Conservation (phyloP, 2,113 vertebrate species). For the Noctilio leporinus region DNA sequence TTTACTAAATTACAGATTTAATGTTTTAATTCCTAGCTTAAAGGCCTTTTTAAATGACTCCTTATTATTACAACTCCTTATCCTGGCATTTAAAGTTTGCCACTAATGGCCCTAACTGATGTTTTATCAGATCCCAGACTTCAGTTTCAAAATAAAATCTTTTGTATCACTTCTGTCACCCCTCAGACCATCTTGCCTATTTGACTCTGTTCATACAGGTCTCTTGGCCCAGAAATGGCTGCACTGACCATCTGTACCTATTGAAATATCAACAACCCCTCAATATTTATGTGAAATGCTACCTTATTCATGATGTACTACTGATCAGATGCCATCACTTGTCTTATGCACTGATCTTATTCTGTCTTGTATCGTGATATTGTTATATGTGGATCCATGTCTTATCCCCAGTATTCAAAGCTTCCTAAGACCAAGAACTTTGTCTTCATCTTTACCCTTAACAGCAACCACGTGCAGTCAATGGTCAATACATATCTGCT, state of each 20-base stretch:
- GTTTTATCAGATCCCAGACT: neutral
- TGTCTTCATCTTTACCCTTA: neutral
- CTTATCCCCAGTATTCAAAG: neutral
- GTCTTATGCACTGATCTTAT: neutral
- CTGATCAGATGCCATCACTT: neutral
- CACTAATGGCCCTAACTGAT: neutral
- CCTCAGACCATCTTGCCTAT: neutral
- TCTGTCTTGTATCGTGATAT: neutral
- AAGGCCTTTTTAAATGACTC: neutral
- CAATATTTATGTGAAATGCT: neutral
- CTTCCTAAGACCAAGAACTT: neutral
- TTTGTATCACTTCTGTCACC: neutral
- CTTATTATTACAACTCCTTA: neutral
- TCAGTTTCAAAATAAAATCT: neutral
- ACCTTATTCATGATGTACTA: neutral
- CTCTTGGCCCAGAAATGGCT: neutral
- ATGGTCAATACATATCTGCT: neutral
- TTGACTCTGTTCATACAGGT: neutral
- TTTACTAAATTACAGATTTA: neutral
- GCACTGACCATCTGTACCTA: neutral
- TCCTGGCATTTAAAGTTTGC: neutral
- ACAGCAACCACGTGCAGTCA: neutral
- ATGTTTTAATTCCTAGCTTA: neutral
- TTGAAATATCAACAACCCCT: neutral
- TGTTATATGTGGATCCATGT: neutral